These are phyloP conservation scores for Ganaspis brasiliensis DNA, from an alignment of 2,888 invertebrate species.

Conservation along the genomic window DNA sequence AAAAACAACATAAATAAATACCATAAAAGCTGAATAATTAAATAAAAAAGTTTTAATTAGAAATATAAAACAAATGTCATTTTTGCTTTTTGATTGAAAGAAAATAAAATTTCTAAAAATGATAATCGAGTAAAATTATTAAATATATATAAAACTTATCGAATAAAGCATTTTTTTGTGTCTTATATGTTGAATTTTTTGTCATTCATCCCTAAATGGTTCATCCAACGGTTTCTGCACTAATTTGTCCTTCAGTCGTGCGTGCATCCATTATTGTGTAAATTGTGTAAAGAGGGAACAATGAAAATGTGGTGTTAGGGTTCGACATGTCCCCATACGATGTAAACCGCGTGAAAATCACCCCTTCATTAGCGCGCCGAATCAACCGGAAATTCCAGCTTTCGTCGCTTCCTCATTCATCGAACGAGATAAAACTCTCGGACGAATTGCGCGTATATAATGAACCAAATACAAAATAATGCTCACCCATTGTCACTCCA, in stretches of 20 bases:
- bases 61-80: too few species aligned
- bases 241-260: slow-evolving; percentile 71
- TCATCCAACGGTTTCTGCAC: slow-evolving; percentile 69
- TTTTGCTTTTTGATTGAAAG: too few species aligned
- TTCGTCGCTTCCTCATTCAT: slow-evolving; percentile 68
- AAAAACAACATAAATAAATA: too few species aligned
- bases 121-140: too few species aligned
- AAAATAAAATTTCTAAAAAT: too few species aligned
- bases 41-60: too few species aligned
- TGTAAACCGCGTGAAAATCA: slow-evolving; percentile 64
- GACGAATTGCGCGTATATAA: slow-evolving; percentile 59
- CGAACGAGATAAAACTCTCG: slow-evolving; percentile 54
- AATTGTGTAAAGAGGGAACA: slow-evolving; percentile 73
- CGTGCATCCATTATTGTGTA: slow-evolving; percentile 79
- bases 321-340: slow-evolving; percentile 60
- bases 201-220: slow-evolving; percentile 30
- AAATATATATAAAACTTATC: not conserved
- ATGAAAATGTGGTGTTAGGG: slow-evolving; percentile 60
- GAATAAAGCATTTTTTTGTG: slow-evolving; percentile 1
- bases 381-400: slow-evolving; percentile 81
- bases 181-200: slow-evolving; percentile 26
- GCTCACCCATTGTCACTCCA: slow-evolving; percentile 53
- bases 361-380: slow-evolving; percentile 80
- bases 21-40: too few species aligned
- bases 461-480: slow-evolving; percentile 45